These are phyloP conservation scores for Lathamus discolor DNA, from an alignment of 2,113 vertebrate genomes.

Conservation along the genomic window DNA sequence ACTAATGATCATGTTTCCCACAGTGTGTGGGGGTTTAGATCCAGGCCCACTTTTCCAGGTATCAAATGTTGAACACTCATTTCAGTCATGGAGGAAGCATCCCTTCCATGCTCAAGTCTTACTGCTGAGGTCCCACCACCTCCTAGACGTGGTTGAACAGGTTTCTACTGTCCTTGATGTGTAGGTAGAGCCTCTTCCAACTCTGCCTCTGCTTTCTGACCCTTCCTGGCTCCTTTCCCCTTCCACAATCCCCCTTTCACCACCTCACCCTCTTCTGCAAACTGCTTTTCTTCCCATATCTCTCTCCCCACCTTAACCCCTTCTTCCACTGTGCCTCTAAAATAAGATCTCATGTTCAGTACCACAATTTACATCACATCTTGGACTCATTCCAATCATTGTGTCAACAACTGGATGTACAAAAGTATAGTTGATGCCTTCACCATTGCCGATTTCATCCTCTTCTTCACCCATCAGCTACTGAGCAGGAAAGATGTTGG, in stretches of 20 bases:
- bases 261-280: neutral
- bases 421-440: neutral
- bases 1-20: neutral
- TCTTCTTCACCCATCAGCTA: neutral
- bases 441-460: neutral
- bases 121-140: neutral
- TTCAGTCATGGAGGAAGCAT: neutral
- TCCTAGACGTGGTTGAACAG: neutral
- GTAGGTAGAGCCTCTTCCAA: neutral
- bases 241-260: neutral
- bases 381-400: neutral
- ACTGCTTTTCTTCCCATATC: neutral
- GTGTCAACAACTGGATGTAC: neutral
- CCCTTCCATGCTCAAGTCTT: neutral
- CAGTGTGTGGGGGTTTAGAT: neutral
- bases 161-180: neutral
- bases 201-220: neutral
- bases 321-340: neutral
- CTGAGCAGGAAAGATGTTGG: neutral
- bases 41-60: neutral
- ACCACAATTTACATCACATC: neutral
- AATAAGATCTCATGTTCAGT: neutral
- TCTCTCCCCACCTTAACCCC: neutral
- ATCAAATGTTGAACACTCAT: rapidly evolving
- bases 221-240: neutral